Percentiles rank a stretch among this genome's conserved stretches.
These are phyloP conservation scores for Monopterus albus DNA, from an alignment of 2,113 vertebrate species.

Conservation along the genomic window DNA sequence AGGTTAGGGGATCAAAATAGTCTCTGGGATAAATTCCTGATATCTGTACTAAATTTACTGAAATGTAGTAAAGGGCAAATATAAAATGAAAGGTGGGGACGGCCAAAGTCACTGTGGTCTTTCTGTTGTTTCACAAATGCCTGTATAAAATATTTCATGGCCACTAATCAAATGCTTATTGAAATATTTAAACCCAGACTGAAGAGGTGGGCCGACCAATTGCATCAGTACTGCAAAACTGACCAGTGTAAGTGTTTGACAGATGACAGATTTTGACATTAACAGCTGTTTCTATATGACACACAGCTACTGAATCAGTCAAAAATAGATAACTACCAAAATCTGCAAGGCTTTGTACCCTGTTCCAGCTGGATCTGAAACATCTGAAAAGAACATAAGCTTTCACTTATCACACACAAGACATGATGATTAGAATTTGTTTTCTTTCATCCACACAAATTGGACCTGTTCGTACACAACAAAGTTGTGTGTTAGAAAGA, in stretches of 20 bases:
- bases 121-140: neutral
- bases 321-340: conserved; percentile 18
- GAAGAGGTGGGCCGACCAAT: no score
- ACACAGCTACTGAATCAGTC: neutral
- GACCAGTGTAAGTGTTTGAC: no score
- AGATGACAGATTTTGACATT: no score
- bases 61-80: no score
- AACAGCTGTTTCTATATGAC: neutral
- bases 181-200: no score
- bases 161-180: neutral
- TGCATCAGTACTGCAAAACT: no score
- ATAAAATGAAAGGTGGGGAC: no score
- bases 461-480: conserved; percentile 36
- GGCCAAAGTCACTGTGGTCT: no score
- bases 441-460: neutral
- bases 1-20: neutral
- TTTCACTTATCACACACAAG: conserved; percentile 1
- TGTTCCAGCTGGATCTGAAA: neutral
- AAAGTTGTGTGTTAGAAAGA: neutral
- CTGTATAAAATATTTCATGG: neutral
- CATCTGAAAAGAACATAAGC: neutral
- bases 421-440: neutral
- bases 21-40: neutral
- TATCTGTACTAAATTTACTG: no score
- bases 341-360: neutral